Conservation (phyloP, 2,797 vertebrate species). For the Rachycentron canadum region DNA sequence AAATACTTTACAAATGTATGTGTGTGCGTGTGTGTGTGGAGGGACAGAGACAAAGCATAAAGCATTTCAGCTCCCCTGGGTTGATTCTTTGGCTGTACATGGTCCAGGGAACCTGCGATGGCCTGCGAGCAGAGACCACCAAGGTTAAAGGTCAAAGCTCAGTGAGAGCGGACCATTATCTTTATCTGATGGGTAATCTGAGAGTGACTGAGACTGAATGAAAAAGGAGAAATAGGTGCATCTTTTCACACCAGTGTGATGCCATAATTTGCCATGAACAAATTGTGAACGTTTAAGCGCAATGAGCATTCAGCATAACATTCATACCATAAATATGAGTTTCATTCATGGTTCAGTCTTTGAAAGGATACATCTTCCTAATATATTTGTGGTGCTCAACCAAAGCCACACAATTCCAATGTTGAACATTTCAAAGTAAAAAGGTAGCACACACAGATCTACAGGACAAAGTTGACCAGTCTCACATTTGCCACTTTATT, state of each 20-base stretch:
- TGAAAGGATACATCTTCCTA: no score
- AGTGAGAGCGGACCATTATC: constrained; percentile 70
- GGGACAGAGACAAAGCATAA: not conserved
- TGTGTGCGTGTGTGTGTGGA: not conserved
- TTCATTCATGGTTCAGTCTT: no score
- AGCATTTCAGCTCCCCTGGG: constrained; percentile 12
- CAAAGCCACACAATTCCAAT: no score
- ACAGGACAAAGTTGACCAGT: no score
- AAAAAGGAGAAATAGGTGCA: not conserved
- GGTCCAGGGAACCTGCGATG: constrained; percentile 55
- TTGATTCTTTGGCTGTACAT: constrained; percentile 52
- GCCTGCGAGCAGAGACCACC: constrained; percentile 59
- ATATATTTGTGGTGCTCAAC: no score
- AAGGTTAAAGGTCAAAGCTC: constrained; percentile 61
- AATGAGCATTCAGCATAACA: not conserved
- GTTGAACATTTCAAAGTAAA: no score
- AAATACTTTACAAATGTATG: not conserved
- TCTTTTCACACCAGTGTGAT: constrained; percentile 20
- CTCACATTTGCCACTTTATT: no score
- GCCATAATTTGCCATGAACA: not conserved
- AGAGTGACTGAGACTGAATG: not conserved
- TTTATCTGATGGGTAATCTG: constrained; percentile 38
- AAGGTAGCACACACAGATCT: no score
- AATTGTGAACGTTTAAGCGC: not conserved
- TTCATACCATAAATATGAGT: not conserved